These are phyloP conservation scores for Drosophila affinis DNA, from an alignment of 2,888 invertebrate genomes.

Conservation along the genomic window DNA sequence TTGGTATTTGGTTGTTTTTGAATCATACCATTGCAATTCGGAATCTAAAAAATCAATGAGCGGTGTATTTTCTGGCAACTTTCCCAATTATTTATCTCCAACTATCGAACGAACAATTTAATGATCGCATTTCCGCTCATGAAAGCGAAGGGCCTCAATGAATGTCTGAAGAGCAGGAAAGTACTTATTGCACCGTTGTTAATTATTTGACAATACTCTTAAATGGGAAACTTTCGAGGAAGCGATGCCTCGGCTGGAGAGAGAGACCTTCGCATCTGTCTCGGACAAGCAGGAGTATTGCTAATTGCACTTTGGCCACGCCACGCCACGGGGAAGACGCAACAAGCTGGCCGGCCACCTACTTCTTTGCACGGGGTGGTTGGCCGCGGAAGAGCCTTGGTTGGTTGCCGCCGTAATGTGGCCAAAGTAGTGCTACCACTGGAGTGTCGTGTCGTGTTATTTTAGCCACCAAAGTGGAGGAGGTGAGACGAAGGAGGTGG, in stretches of 20 bases:
- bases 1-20: neutral
- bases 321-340: conserved; percentile 42
- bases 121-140: conserved; percentile 28
- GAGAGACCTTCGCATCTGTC: conserved; percentile 36
- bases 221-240: conserved; percentile 34
- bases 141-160: conserved; percentile 10
- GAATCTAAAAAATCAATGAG: neutral
- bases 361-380: neutral
- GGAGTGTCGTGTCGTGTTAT: conserved; percentile 18
- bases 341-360: conserved; percentile 49
- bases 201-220: conserved; percentile 32
- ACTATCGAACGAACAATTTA: conserved; percentile 24
- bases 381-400: conserved; percentile 51
- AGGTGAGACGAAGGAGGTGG: neutral
- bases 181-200: conserved; percentile 32
- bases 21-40: neutral
- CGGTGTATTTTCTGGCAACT: neutral
- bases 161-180: conserved; percentile 33
- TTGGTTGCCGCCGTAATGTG: conserved; percentile 58
- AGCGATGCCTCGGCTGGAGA: conserved; percentile 17
- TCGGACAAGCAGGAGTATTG: conserved; percentile 39
- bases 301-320: conserved; percentile 58
- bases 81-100: neutral
- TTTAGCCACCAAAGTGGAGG: conserved; percentile 1
- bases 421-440: conserved; percentile 38